phyloP scores from a whole-genome alignment of 2,113 vertebrate genomes.

The Columba livia region DNA sequence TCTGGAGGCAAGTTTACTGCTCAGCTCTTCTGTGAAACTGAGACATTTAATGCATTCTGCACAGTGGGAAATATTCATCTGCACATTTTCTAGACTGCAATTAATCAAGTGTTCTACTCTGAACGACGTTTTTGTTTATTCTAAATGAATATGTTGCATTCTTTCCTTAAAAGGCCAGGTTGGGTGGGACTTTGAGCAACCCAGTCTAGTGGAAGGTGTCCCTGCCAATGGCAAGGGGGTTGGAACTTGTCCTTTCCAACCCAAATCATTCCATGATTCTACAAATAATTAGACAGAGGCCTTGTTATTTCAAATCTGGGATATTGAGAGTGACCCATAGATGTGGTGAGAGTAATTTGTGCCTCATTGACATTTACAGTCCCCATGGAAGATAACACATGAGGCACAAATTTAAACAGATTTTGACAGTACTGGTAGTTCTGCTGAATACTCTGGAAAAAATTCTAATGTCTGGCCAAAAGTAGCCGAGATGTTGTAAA shows the following conservation, averaged over 20 bases:
- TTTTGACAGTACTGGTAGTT: background rate
- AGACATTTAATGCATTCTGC: background rate
- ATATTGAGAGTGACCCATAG: background rate
- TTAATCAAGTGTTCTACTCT: background rate
- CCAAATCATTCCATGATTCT: too few relatives aligned
- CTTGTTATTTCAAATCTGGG: background rate
- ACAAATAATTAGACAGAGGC: background rate
- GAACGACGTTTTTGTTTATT: conserved; percentile 6
- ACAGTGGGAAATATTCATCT: background rate
- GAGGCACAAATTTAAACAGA: background rate
- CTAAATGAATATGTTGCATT: background rate
- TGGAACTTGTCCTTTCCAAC: too few relatives aligned
- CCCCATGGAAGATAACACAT: background rate
- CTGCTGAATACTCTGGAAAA: background rate
- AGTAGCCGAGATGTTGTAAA: background rate
- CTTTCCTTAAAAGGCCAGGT: background rate
- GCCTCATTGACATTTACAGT: background rate
- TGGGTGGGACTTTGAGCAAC: too few relatives aligned
- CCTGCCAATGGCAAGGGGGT: too few relatives aligned
- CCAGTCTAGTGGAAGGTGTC: too few relatives aligned
- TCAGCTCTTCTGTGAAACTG: background rate
- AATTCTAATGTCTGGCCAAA: background rate
- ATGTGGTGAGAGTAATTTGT: background rate
- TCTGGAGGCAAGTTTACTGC: background rate
- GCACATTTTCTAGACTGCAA: background rate